Base-by-base conservation (phyloP, 2,113 vertebrate genomes). In the Noctilio leporinus region DNA sequence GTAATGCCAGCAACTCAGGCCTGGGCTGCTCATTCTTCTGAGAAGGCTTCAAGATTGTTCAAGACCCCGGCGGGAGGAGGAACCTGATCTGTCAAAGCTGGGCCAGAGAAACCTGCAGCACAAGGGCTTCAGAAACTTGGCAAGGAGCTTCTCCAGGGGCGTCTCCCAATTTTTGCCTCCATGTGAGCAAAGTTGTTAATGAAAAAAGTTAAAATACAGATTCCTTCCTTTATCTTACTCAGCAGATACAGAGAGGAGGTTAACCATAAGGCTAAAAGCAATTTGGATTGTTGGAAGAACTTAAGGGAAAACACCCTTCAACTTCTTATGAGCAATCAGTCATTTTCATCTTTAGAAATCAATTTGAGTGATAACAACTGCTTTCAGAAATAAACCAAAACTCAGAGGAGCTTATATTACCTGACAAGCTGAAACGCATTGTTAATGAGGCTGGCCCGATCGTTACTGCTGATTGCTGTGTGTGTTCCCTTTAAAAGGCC, bases 401-500 rank as follows among this genome's bases (percentile, higher is more conserved):
- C 83, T 45, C 14, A 26, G 59, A 30, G 17, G 38, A 83, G 72
- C 10, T 5, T 57, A 28, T 4, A 92, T 96, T 96, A 99, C 99
- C 99, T 99, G 98, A 99, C 99, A 4, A 99, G 98, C 98, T 99
- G 99, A 97, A 99, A 99, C 78, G 98, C 97, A 53, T 98, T 99
- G 90, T 99, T 99, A 91, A 99, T 98, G 89, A 99, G 99, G 95
- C 98, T 99, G 62, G 99, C 98, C 15, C 99, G 98, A 86, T 99
- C 99, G 4, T 99, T 99, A 97, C 99, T 98, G 96, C 98, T 99
- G 67, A 99, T 97, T 0, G 96, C 97, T 0, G 97, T 98, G 97
- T 99, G 99, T 82, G 98, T 98, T 93, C 96, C 92, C 65, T 97
- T 98, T 92, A 99, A 98, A 78, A 99, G 98, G 24, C 78, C 94